A percentile compares a stretch with the other conserved stretches of the same genome.
Conservation (phyloP, 2,113 vertebrate species). For the Alexandromys fortis region DNA sequence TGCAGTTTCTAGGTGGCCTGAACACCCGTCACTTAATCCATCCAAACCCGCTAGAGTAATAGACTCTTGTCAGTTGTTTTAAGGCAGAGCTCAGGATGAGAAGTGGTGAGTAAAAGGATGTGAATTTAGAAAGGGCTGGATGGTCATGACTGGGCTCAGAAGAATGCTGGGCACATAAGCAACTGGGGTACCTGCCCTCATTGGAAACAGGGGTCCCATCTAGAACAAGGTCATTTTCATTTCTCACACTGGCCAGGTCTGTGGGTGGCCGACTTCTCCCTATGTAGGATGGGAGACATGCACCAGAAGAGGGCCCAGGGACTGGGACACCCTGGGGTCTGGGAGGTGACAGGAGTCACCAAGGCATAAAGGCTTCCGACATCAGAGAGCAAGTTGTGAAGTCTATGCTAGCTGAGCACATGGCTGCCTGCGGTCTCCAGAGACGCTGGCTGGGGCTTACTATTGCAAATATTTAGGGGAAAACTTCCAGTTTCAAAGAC, state of each 20-base stretch:
- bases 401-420: not conserved
- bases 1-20: not conserved
- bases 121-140: not conserved
- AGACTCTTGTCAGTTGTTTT: not conserved
- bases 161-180: not conserved
- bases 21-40: not conserved
- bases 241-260: not conserved
- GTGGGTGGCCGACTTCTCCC: not conserved
- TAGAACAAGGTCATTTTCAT: not conserved
- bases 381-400: not conserved
- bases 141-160: not conserved
- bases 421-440: not conserved
- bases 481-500: not conserved
- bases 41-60: not conserved
- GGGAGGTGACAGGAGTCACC: not conserved
- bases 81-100: not conserved
- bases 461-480: not conserved
- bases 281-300: not conserved
- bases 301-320: not conserved
- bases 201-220: not conserved
- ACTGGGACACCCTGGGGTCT: not conserved
- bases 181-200: too few species aligned
- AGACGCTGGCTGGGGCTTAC: not conserved
- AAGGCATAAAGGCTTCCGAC: not conserved
- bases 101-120: not conserved